A percentile compares a stretch with the other conserved stretches of the same genome.
phyloP scores from a whole-genome alignment of 2,888 invertebrate genomes.

The Pardosa pseudoannulata region DNA sequence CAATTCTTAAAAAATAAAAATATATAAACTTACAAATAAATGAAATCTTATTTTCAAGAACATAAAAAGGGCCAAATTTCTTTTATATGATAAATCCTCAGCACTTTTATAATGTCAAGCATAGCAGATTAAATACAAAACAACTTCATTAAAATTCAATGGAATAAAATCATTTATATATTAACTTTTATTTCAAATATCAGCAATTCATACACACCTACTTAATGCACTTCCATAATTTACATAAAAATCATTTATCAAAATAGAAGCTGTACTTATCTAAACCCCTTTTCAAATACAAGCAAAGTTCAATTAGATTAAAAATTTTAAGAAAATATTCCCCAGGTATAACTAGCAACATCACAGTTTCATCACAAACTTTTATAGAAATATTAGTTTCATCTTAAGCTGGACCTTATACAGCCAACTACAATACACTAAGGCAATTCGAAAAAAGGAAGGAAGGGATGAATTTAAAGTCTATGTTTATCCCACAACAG shows the following conservation, averaged over 20 bases:
- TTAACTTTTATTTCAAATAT: not conserved
- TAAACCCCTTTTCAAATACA: slow-evolving; percentile 8
- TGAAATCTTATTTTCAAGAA: no score
- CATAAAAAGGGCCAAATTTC: no score
- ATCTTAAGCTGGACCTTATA: no score
- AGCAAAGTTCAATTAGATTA: not conserved
- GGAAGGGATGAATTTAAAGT: no score
- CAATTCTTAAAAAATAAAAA: no score
- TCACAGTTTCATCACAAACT: slow-evolving; percentile 21
- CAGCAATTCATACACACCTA: not conserved
- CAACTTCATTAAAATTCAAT: no score
- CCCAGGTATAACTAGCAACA: not conserved
- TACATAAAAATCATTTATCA: not conserved
- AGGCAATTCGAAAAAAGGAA: no score
- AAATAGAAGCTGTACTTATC: not conserved
- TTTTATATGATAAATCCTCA: not conserved
- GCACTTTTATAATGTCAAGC: not conserved
- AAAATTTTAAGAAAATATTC: slow-evolving; percentile 10
- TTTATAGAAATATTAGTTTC: not conserved
- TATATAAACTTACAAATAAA: no score
- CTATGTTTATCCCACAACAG: no score
- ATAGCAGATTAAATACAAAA: no score
- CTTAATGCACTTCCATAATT: not conserved
- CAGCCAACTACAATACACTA: no score
- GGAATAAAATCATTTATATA: no score